Conservation (phyloP, 2,888 invertebrate species). For the Clivina fossor region DNA sequence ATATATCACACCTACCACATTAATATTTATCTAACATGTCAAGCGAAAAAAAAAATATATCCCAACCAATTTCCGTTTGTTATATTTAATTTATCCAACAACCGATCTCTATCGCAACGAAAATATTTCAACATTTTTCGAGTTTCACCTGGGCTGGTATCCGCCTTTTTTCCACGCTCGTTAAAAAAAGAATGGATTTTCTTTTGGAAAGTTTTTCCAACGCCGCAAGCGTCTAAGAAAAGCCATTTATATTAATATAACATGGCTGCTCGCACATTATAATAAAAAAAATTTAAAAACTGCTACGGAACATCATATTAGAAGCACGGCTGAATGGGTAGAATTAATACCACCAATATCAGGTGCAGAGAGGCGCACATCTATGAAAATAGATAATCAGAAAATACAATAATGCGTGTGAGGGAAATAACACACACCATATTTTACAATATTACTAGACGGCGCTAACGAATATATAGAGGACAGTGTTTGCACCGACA, state of each 20-base stretch:
- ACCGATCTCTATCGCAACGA: constrained; percentile 12
- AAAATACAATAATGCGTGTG: constrained; percentile 21
- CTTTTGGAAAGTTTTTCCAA: constrained; percentile 25
- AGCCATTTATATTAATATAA: constrained; percentile 33
- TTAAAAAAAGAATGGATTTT: constrained; percentile 30
- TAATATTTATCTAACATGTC: too few relatives aligned
- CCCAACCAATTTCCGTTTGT: too few relatives aligned
- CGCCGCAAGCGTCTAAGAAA: constrained; percentile 22
- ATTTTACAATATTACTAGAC: constrained; percentile 9
- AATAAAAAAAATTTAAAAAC: constrained; percentile 31
- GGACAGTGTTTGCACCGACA: neutral
- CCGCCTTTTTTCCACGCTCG: constrained; percentile 28
- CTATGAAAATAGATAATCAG: constrained; percentile 27
- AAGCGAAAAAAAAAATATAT: too few relatives aligned
- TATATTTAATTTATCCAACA: constrained; percentile 8
- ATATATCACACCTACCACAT: too few relatives aligned
- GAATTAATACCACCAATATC: constrained; percentile 30
- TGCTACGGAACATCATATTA: constrained; percentile 19
- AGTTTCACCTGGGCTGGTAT: too few relatives aligned
- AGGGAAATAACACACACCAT: constrained; percentile 8
- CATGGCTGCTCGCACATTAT: constrained; percentile 30
- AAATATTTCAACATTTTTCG: constrained; percentile 23
- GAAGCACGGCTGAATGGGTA: too few relatives aligned
- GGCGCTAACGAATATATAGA: constrained; percentile 12
- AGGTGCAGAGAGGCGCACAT: too few relatives aligned